A percentile compares a stretch with the other conserved stretches of the same genome.
phyloP scores from a whole-genome alignment of 2,113 vertebrate genomes.

The Cyanistes caeruleus region DNA sequence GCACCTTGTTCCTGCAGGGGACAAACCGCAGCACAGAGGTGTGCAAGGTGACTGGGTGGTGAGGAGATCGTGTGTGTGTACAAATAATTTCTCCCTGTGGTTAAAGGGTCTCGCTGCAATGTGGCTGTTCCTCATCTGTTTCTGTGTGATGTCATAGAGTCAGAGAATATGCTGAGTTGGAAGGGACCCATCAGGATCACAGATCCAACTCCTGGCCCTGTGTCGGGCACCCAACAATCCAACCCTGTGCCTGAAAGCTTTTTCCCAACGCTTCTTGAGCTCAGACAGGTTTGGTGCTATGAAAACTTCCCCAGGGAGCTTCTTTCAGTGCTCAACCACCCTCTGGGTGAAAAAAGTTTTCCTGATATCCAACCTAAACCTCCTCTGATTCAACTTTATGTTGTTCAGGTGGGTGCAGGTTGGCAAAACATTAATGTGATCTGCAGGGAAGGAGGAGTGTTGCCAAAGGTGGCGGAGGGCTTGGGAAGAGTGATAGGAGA shows the following conservation, averaged over 20 bases:
- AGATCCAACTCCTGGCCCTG: neutral
- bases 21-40: neutral
- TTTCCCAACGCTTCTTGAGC: neutral
- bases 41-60: neutral
- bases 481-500: neutral
- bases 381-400: neutral
- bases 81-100: neutral
- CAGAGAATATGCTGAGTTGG: neutral
- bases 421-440: neutral
- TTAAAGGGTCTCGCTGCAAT: neutral
- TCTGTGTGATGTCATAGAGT: rapidly evolving
- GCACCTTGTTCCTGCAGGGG: neutral
- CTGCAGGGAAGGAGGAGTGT: neutral
- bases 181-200: neutral
- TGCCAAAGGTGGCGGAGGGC: neutral
- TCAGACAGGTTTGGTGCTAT: neutral
- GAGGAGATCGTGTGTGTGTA: neutral
- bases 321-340: neutral
- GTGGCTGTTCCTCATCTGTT: neutral
- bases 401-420: neutral
- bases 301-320: neutral
- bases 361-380: neutral
- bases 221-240: neutral
- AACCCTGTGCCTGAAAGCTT: neutral
- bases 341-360: neutral